Percentiles rank a stretch among this genome's conserved stretches.
Conservation (phyloP, 2,797 vertebrate species). For the Sebastes taczanowskii region DNA sequence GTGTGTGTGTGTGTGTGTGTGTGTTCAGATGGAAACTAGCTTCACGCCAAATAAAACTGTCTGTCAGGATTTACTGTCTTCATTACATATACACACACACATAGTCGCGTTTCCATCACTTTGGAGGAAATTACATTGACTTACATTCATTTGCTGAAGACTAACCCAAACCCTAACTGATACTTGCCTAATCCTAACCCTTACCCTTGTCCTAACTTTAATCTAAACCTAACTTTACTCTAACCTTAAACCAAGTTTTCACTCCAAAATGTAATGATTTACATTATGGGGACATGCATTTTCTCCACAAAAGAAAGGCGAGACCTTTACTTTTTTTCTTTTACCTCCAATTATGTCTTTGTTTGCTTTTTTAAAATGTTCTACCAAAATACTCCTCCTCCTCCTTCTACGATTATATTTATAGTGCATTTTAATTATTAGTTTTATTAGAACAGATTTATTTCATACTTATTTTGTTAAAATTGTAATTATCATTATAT, state of each 20-base stretch:
- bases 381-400: background rate
- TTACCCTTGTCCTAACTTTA: no score
- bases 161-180: no score
- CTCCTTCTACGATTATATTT: background rate
- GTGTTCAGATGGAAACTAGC: constrained; percentile 1
- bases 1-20: background rate
- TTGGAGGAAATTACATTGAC: no score
- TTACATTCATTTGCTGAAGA: no score
- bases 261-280: no score
- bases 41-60: constrained; percentile 36
- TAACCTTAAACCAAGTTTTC: no score
- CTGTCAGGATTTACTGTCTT: constrained; percentile 12
- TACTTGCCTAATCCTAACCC: no score
- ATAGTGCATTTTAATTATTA: background rate
- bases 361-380: background rate
- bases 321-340: background rate
- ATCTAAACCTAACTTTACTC: no score
- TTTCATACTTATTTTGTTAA: background rate
- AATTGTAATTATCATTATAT: background rate
- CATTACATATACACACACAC: background rate
- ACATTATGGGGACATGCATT: no score
- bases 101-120: background rate
- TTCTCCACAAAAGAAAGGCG: no score
- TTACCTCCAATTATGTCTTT: background rate
- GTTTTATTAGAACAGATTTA: background rate